phyloP scores from a whole-genome alignment of 2,888 invertebrate species.

The Sarcophaga rosellei region DNA sequence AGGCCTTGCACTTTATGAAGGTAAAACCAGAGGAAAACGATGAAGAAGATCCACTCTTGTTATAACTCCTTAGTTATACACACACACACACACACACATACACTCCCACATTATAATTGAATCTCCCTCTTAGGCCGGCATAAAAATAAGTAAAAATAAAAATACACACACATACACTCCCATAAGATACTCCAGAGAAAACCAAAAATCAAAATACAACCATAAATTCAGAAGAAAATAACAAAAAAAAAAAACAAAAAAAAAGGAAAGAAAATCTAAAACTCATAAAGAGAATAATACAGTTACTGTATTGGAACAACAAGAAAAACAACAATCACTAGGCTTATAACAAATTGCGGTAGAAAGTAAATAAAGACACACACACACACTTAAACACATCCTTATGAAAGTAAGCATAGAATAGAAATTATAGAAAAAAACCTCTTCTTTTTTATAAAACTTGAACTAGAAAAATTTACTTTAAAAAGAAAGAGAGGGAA shows the following conservation, averaged over 20 bases:
- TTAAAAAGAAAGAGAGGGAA: background rate
- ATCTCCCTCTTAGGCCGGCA: conserved; percentile 41
- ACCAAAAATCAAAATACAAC: conserved; percentile 4
- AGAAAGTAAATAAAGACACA: background rate
- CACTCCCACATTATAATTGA: conserved; percentile 23
- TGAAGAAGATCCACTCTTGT: background rate
- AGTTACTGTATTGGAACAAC: background rate
- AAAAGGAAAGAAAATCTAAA: too few relatives aligned
- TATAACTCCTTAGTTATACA: background rate
- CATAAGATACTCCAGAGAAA: background rate
- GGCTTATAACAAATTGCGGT: background rate
- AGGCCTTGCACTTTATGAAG: conserved; percentile 59
- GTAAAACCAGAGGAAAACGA: conserved; percentile 40
- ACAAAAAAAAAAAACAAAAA: background rate
- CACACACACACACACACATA: background rate
- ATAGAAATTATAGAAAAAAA: too few relatives aligned
- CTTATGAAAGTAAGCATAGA: conserved; percentile 11
- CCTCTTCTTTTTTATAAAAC: too few relatives aligned
- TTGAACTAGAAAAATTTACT: background rate
- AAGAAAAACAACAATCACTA: background rate
- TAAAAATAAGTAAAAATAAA: conserved; percentile 49
- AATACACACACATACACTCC: conserved; percentile 13
- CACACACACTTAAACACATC: background rate
- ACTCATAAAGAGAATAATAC: too few relatives aligned
- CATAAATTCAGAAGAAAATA: conserved; percentile 43